Base-by-base conservation (phyloP, 1,140 invertebrate species). In the Neodiprion fabricii region DNA sequence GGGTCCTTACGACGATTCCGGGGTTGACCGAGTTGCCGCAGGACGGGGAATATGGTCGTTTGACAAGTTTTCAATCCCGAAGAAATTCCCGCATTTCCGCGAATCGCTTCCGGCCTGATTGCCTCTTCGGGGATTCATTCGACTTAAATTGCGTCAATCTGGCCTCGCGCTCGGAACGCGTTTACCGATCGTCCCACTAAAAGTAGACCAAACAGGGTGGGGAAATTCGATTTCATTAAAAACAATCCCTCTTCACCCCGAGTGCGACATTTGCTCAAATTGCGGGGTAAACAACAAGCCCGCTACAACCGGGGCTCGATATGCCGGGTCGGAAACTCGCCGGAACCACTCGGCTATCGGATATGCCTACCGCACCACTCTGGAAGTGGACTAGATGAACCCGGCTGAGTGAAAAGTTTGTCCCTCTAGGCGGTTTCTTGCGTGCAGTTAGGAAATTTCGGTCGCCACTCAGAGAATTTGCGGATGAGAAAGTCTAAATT, bases 401-500 rank as follows among this genome's bases (percentile, higher is more conserved):
- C 79, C 80, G 84, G 83, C 83, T 85, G 79, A 85, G 82, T 84
- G 83, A 80, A 83, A 84, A 85, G 84, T 85, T 85, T 77, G 79
- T 79, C 74, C 80, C 77, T 80, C n/a, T 4, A 14, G 11, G 53
- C 53, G 53, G 9, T 61, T 5, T 61, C 53, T 17, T 61, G 53
- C 53, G 53, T 7, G 9, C 53, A 61, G 28, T 5, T 40, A 40
- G 11, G 53, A 17, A 17, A 61, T 17, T 17, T 17, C 53, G 53
- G 4, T 61, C 11, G 4, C n/a, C 53, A 61, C 53, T n/a, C 53
- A 0, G 2, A 12, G 53, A 12, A 61, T 61, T 12, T 61, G 53
- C 53, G n/a, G 11, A 61, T 17, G 53, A 12, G 53, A 17, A 61
- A 61, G 11, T 12, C 53, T 61, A 61, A 61, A 61, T 61, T 17